Percentiles rank a stretch among this genome's conserved stretches.
phyloP scores from a whole-genome alignment of 2,797 vertebrate species.

The Hydrolagus colliei region DNA sequence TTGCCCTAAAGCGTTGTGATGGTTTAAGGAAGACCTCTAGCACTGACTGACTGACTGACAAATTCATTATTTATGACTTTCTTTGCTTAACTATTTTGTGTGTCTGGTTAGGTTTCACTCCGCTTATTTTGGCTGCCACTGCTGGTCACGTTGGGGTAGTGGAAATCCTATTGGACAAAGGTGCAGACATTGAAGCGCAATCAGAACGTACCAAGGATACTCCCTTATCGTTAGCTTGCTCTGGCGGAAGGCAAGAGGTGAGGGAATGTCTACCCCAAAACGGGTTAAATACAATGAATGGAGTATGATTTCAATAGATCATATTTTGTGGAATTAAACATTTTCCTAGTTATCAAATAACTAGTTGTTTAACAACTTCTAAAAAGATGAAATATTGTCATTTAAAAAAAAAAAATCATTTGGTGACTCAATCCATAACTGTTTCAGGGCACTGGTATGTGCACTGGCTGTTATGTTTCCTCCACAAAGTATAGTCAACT shows the following conservation, averaged over 20 bases:
- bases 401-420: too few relatives aligned
- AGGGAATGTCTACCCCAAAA: background rate
- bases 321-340: too few relatives aligned
- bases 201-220: constrained; percentile 99
- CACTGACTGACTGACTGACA: constrained; percentile 34
- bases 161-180: constrained; percentile 95
- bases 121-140: constrained; percentile 93
- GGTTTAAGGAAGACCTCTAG: background rate
- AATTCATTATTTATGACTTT: constrained; percentile 31
- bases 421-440: too few relatives aligned
- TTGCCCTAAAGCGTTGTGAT: background rate
- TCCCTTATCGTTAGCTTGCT: constrained; percentile 91
- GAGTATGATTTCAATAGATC: too few relatives aligned
- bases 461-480: too few relatives aligned
- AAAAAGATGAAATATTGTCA: too few relatives aligned
- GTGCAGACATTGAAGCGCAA: constrained; percentile 95
- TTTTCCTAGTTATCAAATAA: too few relatives aligned
- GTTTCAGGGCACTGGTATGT: too few relatives aligned
- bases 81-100: constrained; percentile 32
- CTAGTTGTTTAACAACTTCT: too few relatives aligned
- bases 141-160: constrained; percentile 97
- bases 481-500: too few relatives aligned
- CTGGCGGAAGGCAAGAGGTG: constrained; percentile 94
- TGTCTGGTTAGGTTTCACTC: constrained; percentile 77
- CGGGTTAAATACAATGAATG: background rate